These are phyloP conservation scores for Thecocarcelia acutangulata DNA, from an alignment of 2,888 invertebrate species.

Conservation along the genomic window DNA sequence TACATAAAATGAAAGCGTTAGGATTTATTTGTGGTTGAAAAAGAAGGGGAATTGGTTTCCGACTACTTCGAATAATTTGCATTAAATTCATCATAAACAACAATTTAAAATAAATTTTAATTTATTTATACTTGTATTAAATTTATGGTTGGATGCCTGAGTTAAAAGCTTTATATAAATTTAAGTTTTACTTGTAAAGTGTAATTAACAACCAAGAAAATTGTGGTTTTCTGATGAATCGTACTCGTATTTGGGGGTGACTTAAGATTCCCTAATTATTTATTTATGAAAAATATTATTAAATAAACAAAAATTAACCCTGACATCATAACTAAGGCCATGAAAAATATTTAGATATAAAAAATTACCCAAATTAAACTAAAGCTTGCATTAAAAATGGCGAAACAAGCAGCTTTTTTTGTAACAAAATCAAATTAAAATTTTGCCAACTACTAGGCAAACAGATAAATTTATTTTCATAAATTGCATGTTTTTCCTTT, in stretches of 20 bases:
- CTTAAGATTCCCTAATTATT: slow-evolving; percentile 43
- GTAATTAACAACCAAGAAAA: slow-evolving; percentile 31
- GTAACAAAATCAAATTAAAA: not conserved
- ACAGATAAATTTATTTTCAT: slow-evolving; percentile 28
- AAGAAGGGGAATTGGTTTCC: not conserved
- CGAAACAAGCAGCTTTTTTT: not conserved
- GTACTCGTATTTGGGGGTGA: not conserved
- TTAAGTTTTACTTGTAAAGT: slow-evolving; percentile 25
- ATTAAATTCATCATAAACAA: slow-evolving; percentile 27
- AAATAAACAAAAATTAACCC: slow-evolving; percentile 36
- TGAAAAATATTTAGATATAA: slow-evolving; percentile 18
- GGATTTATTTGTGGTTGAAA: not conserved
- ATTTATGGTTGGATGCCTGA: slow-evolving; percentile 50
- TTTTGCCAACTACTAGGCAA: not conserved
- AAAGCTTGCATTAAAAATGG: slow-evolving; percentile 18
- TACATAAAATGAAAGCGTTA: slow-evolving; percentile 21
- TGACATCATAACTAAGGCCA: slow-evolving; percentile 57
- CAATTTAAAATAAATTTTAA: slow-evolving; percentile 30
- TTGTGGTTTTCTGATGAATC: no score
- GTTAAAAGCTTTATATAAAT: slow-evolving; percentile 42
- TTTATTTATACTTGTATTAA: slow-evolving; percentile 67
- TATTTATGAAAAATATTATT: not conserved
- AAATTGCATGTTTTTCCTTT: slow-evolving; percentile 36
- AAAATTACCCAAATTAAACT: slow-evolving; percentile 27
- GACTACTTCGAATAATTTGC: slow-evolving; percentile 15